Percentiles rank a stretch among this genome's conserved stretches.
Conservation (phyloP, 92 coral and sea anemone genomes). For the Parazoanthus darwini region DNA sequence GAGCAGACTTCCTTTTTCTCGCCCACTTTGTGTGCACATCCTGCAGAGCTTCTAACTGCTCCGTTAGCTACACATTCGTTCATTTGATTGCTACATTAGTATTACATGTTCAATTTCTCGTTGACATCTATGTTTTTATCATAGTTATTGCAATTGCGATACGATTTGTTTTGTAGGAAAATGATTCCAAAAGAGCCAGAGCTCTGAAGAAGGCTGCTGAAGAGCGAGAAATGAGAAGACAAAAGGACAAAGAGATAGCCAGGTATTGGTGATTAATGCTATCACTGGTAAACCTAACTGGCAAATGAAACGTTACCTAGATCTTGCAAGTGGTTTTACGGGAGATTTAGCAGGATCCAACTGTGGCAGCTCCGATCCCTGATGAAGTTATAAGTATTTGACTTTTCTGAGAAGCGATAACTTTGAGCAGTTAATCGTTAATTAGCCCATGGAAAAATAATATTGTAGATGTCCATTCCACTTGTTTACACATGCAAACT, state of each 20-base stretch:
- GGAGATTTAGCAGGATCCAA: no score
- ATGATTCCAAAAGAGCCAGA: slow-evolving; percentile 98
- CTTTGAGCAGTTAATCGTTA: no score
- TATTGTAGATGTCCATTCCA: no score
- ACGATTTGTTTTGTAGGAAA: slow-evolving; percentile 64
- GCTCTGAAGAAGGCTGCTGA: slow-evolving; percentile 96
- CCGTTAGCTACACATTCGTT: no score
- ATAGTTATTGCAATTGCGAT: not conserved
- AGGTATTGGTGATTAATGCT: slow-evolving; percentile 51
- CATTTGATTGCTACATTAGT: no score
- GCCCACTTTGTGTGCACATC: no score
- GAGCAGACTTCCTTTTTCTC: no score
- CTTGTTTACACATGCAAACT: no score
- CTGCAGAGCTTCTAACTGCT: no score
- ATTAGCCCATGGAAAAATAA: not conserved
- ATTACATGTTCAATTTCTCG: not conserved
- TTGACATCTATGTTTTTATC: not conserved
- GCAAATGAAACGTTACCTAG: not conserved
- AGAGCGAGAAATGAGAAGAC: slow-evolving; percentile 95
- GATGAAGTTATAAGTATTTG: no score
- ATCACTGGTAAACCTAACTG: not conserved
- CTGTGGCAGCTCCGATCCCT: no score
- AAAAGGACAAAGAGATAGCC: slow-evolving; percentile 95
- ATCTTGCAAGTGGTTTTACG: not conserved
- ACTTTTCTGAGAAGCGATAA: no score